These are phyloP conservation scores for Callyntrura guangdongensis DNA, from an alignment of 2,888 invertebrate species.

Conservation along the genomic window DNA sequence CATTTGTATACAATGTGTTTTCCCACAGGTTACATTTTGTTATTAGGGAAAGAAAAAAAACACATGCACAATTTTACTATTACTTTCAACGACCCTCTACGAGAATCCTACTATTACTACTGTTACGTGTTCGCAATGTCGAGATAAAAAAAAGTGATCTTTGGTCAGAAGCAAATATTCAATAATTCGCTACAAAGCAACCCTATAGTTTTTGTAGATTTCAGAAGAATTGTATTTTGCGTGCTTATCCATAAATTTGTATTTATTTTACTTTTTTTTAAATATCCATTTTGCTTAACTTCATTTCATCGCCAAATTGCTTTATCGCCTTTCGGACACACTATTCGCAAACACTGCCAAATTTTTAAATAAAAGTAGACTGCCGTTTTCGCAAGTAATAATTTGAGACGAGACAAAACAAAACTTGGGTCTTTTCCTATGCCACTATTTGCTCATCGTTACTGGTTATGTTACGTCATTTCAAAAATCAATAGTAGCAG, in stretches of 20 bases:
- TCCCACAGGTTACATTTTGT: constrained; percentile 60
- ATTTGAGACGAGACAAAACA: constrained; percentile 18
- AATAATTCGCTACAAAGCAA: constrained; percentile 12
- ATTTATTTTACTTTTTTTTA: constrained; percentile 21
- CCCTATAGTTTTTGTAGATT: constrained; percentile 19
- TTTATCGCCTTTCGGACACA: background rate
- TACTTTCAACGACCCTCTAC: background rate
- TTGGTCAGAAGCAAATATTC: constrained; percentile 6
- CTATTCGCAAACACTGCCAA: no score
- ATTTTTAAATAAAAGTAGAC: background rate
- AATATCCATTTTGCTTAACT: background rate
- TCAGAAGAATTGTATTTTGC: constrained; percentile 59
- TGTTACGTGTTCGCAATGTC: background rate
- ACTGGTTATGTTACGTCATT: no score
- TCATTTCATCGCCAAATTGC: background rate
- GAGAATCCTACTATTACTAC: constrained; percentile 1
- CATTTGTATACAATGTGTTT: constrained; percentile 76
- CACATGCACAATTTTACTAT: constrained; percentile 11
- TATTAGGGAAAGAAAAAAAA: background rate
- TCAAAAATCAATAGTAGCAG: background rate
- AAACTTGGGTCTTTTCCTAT: background rate
- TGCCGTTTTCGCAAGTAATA: constrained; percentile 40
- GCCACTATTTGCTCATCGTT: no score
- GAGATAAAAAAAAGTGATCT: background rate
- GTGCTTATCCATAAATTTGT: constrained; percentile 50